A percentile compares a stretch with the other conserved stretches of the same genome.
Evolutionary conservation across 2,888 invertebrate species (phyloP).

Genomic region (Pandemis corylana): DNA sequence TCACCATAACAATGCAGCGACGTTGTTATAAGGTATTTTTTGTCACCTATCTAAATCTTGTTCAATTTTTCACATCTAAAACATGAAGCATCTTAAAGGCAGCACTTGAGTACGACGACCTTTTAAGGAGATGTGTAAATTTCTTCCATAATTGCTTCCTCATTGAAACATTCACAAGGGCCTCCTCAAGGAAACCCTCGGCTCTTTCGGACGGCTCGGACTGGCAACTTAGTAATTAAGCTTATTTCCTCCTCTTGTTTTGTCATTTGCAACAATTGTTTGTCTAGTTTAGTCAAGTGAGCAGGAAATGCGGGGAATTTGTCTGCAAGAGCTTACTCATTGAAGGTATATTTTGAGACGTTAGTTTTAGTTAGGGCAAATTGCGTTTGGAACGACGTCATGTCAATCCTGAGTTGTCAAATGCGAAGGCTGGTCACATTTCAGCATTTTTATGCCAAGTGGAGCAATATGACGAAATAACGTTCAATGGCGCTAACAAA

Average conservation of each 20-base stretch:
- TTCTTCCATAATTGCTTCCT: slow-evolving; percentile 75
- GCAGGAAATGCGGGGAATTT: slow-evolving; percentile 43
- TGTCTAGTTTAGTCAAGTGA: slow-evolving; percentile 56
- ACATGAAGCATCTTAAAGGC: slow-evolving; percentile 2
- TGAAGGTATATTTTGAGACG: slow-evolving; percentile 8
- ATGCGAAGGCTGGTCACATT: slow-evolving; percentile 52
- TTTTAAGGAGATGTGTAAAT: slow-evolving; percentile 68
- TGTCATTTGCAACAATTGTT: slow-evolving; percentile 69
- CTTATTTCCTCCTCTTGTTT: slow-evolving; percentile 77
- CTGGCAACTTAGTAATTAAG: slow-evolving; percentile 80
- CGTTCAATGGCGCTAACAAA: slow-evolving; percentile 62
- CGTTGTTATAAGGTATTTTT: slow-evolving; percentile 46
- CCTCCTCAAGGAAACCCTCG: slow-evolving; percentile 68
- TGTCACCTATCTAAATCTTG: slow-evolving; percentile 24
- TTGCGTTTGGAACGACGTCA: slow-evolving; percentile 14
- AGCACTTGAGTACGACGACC: slow-evolving; percentile 44
- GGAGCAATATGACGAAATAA: slow-evolving; percentile 59
- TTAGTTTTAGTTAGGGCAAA: not conserved
- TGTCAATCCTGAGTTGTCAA: not conserved
- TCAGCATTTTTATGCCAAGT: slow-evolving; percentile 63
- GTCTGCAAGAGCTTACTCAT: slow-evolving; percentile 23
- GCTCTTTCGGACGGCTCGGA: slow-evolving; percentile 69
- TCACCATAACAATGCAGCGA: slow-evolving; percentile 49
- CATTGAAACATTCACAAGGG: slow-evolving; percentile 75
- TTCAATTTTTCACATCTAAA: slow-evolving; percentile 23